These are phyloP conservation scores for Epicauta chinensis DNA, from an alignment of 1,140 invertebrate genomes.

Conservation along the genomic window DNA sequence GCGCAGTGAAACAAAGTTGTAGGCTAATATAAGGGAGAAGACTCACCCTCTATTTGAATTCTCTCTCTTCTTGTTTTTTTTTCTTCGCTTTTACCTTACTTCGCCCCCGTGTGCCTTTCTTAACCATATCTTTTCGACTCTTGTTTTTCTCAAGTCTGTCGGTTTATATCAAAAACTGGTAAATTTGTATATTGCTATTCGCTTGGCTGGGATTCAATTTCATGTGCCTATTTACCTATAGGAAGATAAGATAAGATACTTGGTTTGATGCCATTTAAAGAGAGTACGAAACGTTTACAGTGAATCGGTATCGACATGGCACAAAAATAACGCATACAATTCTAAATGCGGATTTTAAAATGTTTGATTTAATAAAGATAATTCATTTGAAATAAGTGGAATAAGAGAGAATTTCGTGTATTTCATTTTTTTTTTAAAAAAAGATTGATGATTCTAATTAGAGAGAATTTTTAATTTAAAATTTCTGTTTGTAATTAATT, in stretches of 20 bases:
- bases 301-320: conserved; percentile 12
- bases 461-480: conserved; percentile 16
- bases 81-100: too few species aligned
- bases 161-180: conserved; percentile 19
- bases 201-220: conserved; percentile 19
- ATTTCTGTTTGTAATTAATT: conserved; percentile 16
- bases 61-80: background rate
- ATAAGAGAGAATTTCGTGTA: too few species aligned
- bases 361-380: too few species aligned
- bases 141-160: background rate
- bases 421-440: too few species aligned
- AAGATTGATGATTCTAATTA: conserved; percentile 21
- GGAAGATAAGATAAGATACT: too few species aligned
- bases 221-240: conserved; percentile 9
- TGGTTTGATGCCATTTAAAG: conserved; percentile 16
- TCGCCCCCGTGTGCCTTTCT: too few species aligned
- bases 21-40: background rate
- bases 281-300: conserved; percentile 9
- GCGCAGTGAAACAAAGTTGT: background rate
- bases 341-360: conserved; percentile 9
- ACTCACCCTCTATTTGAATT: conserved; percentile 2
- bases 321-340: conserved; percentile 6
- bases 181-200: conserved; percentile 22
- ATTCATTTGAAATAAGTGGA: too few species aligned
- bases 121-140: too few species aligned